Conservation (phyloP, 2,888 invertebrate genomes). For the Athalia circularis region DNA sequence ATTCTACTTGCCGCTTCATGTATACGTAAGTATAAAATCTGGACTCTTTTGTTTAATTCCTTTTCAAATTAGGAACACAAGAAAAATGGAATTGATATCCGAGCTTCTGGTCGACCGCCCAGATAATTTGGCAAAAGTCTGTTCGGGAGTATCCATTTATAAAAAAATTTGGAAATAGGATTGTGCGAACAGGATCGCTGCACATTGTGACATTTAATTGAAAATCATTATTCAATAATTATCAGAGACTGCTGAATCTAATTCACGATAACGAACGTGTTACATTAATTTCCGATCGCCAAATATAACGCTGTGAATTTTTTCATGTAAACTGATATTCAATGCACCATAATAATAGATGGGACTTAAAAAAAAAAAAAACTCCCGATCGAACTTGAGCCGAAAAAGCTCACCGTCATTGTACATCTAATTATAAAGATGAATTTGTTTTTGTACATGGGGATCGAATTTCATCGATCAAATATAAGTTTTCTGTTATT, state of each 20-base stretch:
- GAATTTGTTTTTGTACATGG: background rate
- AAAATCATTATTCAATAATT: too few species aligned
- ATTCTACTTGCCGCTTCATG: conserved; percentile 73
- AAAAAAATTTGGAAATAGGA: too few species aligned
- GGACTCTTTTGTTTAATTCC: background rate
- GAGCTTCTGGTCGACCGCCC: too few species aligned
- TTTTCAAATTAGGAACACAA: too few species aligned
- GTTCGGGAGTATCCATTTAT: too few species aligned
- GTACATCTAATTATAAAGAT: background rate
- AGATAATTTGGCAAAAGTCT: too few species aligned
- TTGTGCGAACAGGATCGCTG: too few species aligned
- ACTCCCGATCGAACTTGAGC: too few species aligned
- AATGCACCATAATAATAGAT: background rate
- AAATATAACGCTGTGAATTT: background rate
- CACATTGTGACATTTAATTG: too few species aligned
- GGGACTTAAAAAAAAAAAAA: background rate
- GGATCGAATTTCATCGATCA: background rate
- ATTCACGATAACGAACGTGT: background rate
- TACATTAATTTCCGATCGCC: background rate
- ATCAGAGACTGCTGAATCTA: too few species aligned
- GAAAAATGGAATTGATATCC: too few species aligned
- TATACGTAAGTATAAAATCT: conserved; percentile 66
- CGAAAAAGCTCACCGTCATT: background rate
- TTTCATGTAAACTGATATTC: background rate
- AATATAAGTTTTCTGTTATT: background rate